Evolutionary conservation across 2,113 vertebrate species (phyloP), one percentile per base, ranked within the genome.

Genomic region (Azemiops feae): DNA sequence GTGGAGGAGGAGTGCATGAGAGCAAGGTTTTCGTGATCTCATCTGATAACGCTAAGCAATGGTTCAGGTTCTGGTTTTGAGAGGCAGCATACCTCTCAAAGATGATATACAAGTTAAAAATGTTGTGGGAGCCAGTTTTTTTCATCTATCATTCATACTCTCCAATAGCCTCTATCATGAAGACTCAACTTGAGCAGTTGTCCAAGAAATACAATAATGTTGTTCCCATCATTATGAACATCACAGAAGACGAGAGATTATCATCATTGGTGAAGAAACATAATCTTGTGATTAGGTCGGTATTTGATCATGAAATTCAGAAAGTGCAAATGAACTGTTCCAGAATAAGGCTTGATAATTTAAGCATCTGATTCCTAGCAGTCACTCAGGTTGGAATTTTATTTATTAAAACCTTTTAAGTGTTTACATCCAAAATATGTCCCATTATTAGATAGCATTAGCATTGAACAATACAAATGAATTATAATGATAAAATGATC

Each of bases 231-330:
- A 97, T 96, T 93, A 69, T 99, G 96, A 98, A 99, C 39, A 96
- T 98, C 85, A 94, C 97, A 88, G 98, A 98, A 92, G 96, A 99
- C 0, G 98, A 99, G 45, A 98, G 98, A 91, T 94, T 99, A 43
- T 96, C 97, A 50, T 98, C 97, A 30, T 96, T 99, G 97, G 95
- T 99, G 96, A 98, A 98, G 96, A 98, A 98, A 7, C 99, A 99
- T 0, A 95, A 99, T 94, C 94, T 99, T 94, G 99, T 99, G 93
- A 98, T 99, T 98, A 99, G 99, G 99, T 98, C 39, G 94, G 95
- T 96, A 94, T 96, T 94, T 27, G 50, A 53, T 90, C 14, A 10
- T 47, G 16, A 30, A 14, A 0, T 58, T 34, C 43, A 25, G 16
- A 45, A 22, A 20, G 52, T 47, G 27, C 1, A 9, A 3, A 14